Conservation (phyloP, 1,140 invertebrate species). For the Drosophila malerkotliana region DNA sequence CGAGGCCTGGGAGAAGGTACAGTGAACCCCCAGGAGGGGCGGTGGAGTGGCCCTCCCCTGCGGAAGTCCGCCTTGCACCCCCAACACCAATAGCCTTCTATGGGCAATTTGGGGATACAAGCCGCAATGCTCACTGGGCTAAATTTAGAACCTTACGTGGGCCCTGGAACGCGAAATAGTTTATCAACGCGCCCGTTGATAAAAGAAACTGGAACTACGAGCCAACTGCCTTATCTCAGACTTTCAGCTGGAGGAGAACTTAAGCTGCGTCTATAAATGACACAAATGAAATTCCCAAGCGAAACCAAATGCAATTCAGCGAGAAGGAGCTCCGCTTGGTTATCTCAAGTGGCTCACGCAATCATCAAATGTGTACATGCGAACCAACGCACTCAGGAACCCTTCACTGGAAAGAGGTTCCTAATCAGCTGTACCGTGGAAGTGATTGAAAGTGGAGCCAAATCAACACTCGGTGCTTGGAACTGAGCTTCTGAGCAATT, state of each 20-base stretch:
- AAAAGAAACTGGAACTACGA: slow-evolving; percentile 25
- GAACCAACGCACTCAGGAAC: too few relatives aligned
- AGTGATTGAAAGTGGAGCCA: too few relatives aligned
- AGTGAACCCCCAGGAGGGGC: slow-evolving; percentile 3
- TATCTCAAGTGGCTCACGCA: not conserved
- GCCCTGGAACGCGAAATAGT: slow-evolving; percentile 25
- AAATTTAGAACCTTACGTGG: slow-evolving; percentile 73
- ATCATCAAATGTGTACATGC: too few relatives aligned
- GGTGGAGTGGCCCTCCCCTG: too few relatives aligned
- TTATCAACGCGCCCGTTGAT: slow-evolving; percentile 50
- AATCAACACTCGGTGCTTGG: too few relatives aligned
- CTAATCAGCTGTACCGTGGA: too few relatives aligned
- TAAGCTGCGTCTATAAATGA: slow-evolving; percentile 25
- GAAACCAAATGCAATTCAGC: slow-evolving; percentile 23
- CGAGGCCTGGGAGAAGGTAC: slow-evolving; percentile 30
- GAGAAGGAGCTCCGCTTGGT: not conserved
- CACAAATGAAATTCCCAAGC: slow-evolving; percentile 14
- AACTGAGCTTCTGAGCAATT: not conserved
- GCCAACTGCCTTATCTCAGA: slow-evolving; percentile 18
- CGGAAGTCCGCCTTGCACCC: too few relatives aligned
- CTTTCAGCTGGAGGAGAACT: not conserved
- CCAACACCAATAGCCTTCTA: not conserved
- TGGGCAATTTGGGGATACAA: slow-evolving; percentile 20
- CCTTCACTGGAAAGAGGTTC: too few relatives aligned
- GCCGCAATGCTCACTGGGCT: slow-evolving; percentile 33